Evolutionary conservation across 2,888 invertebrate species (phyloP).

Genomic region (Chloroclysta siterata): DNA sequence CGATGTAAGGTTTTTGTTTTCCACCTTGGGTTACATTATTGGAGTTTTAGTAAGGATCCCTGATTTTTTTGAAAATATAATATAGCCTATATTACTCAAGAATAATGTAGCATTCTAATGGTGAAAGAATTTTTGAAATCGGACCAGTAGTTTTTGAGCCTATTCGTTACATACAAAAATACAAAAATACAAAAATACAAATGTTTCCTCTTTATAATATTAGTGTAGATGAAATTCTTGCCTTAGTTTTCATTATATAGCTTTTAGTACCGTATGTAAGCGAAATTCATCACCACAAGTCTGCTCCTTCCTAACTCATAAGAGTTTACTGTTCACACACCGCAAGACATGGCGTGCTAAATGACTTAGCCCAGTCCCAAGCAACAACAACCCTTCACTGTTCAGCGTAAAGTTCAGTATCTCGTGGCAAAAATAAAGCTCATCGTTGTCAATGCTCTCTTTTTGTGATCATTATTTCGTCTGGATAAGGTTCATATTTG

Average conservation of each 20-base stretch:
- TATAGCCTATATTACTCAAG: no score
- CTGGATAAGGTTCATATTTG: slow-evolving; percentile 20
- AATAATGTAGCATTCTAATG: no score
- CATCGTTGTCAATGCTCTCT: slow-evolving; percentile 9
- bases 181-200: no score
- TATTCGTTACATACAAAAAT: no score
- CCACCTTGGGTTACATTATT: no score
- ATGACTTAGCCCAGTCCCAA: slow-evolving; percentile 29
- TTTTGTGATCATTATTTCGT: slow-evolving; percentile 12
- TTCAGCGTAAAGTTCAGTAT: slow-evolving; percentile 21
- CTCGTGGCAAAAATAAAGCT: background rate
- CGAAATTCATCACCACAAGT: slow-evolving; percentile 34
- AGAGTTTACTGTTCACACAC: slow-evolving; percentile 39
- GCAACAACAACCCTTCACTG: slow-evolving; percentile 15
- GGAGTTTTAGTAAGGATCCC: no score
- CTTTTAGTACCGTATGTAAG: slow-evolving; percentile 28
- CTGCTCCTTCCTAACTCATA: slow-evolving; percentile 33
- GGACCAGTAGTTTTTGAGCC: no score
- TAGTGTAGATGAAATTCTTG: no score
- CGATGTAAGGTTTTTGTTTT: no score
- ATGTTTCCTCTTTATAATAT: no score
- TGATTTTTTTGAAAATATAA: no score
- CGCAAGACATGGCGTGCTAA: slow-evolving; percentile 38
- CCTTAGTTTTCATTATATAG: slow-evolving; percentile 4
- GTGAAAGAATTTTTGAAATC: no score